These are phyloP conservation scores for Bombycilla garrulus DNA, from an alignment of 2,113 vertebrate species.

Conservation along the genomic window DNA sequence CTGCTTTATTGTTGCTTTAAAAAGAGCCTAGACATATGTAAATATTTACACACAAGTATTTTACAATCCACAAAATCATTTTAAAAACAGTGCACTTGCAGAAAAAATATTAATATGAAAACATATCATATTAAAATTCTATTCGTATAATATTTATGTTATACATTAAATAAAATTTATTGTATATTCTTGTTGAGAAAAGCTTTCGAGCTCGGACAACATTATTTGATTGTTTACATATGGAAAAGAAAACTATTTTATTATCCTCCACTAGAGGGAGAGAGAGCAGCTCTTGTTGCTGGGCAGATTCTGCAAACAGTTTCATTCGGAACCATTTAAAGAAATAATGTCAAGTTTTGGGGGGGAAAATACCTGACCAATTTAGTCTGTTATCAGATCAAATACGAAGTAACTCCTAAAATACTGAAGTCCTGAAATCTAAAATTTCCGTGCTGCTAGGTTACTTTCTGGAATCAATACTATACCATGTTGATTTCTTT, in stretches of 20 bases:
- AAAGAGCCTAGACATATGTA: not conserved
- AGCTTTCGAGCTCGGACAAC: not conserved
- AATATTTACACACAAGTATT: not conserved
- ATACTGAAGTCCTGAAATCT: not conserved
- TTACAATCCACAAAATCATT: not conserved
- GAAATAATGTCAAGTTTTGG: not conserved
- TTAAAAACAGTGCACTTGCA: not conserved
- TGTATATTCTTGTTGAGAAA: not conserved
- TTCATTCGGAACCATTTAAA: not conserved
- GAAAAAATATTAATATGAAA: not conserved
- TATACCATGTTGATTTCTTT: not conserved
- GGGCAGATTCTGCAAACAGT: slow-evolving; percentile 6
- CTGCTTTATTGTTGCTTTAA: not conserved
- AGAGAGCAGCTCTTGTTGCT: slow-evolving; percentile 45
- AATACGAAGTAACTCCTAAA: not conserved
- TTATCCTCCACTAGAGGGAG: slow-evolving; percentile 41
- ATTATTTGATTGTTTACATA: not conserved
- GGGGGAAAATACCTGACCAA: rapidly evolving
- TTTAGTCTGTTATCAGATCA: not conserved
- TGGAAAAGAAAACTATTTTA: not conserved
- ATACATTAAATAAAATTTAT: not conserved
- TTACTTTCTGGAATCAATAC: not conserved
- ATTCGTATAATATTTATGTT: not conserved
- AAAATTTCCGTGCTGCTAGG: not conserved
- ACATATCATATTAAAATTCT: not conserved